Percentiles rank a stretch among this genome's conserved stretches.
Evolutionary conservation across 2,797 vertebrate species (phyloP).

Genomic region (Gobio occitaniae): DNA sequence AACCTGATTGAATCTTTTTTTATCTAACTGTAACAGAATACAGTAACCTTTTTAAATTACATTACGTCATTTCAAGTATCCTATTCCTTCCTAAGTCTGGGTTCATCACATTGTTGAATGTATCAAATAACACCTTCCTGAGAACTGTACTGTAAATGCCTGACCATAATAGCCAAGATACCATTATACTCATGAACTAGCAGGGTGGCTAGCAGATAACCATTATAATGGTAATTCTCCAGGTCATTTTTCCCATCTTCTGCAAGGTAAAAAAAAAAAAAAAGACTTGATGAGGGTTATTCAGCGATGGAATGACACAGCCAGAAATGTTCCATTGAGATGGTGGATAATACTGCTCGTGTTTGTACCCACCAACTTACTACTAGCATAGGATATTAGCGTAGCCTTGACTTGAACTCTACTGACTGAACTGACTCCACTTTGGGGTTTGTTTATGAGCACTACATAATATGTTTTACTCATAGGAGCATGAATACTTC

Average conservation of each 20-base stretch:
- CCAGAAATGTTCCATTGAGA: neutral
- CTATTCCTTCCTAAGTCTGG: neutral
- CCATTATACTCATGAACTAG: neutral
- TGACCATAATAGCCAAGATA: constrained; percentile 10
- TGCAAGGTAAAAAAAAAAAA: neutral
- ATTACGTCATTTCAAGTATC: neutral
- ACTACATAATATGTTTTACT: neutral
- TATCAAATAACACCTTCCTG: constrained; percentile 15
- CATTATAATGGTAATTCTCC: neutral
- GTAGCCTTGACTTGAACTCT: neutral
- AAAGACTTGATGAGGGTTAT: neutral
- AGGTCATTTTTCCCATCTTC: neutral
- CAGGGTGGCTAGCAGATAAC: neutral
- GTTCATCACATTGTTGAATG: constrained; percentile 6
- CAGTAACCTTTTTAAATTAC: constrained; percentile 17
- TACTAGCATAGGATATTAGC: neutral
- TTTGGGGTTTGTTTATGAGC: neutral
- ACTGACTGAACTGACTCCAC: neutral
- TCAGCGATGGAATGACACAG: neutral
- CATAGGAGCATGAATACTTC: constrained; percentile 6
- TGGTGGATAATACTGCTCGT: neutral
- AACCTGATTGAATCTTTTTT: neutral
- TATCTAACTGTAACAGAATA: neutral
- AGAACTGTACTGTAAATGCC: neutral
- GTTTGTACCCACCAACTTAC: neutral